Evolutionary conservation across 2,797 vertebrate species (phyloP), one percentile per base, ranked within the genome.

Genomic region (Sphenodon punctatus): DNA sequence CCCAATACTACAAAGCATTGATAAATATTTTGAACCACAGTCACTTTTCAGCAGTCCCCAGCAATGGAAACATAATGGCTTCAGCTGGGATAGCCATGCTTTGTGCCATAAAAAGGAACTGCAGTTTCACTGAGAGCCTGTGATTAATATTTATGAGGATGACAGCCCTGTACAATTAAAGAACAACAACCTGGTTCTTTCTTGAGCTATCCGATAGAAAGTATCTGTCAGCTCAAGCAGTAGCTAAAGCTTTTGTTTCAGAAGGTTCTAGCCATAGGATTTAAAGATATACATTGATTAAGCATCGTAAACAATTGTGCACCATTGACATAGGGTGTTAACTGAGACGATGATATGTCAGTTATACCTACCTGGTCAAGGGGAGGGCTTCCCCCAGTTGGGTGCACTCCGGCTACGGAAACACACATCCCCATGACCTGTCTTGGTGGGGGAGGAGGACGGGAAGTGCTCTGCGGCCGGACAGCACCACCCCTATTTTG

Each of bases 1-100:
- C 96, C 96, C 96, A 80, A 93, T 96, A 97, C 97, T 96, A 97
- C 97, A 98, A 98, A 98, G 97, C 97, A 92, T 86, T 0, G 89
- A 84, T 77, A 86, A 89, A 85, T 86, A 93, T 94, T 89, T 91
- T 75, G 91, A 85, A 91, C 83, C 38, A 3, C 63, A 36, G 72
- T 87, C 78, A 34, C 86, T 90, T 80, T 90, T 68, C 82, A 65
- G 92, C 85, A 67, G 92, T 88, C 90, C 84, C 72, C 7, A 59
- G 78, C 84, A 59, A 84, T 48, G 72, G 72, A 67, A n/a, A 85
- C 87, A 86, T 89, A 56, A 43, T 30, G 86, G 89, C 88, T 93
- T 94, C 94, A 93, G 89, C 87, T 94, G 92, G 92, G 93, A 91
- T 93, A 86, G 79, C 89, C 84, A 60, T 0, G 79, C 89, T 93